Base-by-base conservation (phyloP, 2,888 invertebrate genomes). In the Campoplex capitator region DNA sequence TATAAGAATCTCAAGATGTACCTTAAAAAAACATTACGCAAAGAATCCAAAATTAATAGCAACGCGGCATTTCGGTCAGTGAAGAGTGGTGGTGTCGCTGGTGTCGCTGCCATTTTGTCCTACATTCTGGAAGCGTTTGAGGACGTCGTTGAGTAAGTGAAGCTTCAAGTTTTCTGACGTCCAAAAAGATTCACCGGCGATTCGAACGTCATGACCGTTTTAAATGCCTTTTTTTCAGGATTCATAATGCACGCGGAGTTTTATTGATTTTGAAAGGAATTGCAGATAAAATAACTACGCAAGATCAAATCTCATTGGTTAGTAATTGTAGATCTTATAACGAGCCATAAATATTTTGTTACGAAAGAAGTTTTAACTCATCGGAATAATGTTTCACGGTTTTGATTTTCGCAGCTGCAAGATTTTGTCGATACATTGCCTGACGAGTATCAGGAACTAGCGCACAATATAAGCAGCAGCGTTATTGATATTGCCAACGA, bases 1-100 rank as follows among this genome's bases (percentile, higher is more conserved):
- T 6, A 38, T 4, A 95, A 6, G 93, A 92, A 95, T 16, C 91
- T 95, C 3, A 89, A 87, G 0, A 42, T 68, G 58, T 91, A 89
- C 73, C 67, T 91, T 32, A 71, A 42, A 7, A 82, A 56, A 38
- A 81, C 85, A 8, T 6, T 84, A 13, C 58, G 74, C 1, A 35
- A 13, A 18, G 42, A 75, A 32, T 65, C 76, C 11, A 23, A 23
- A 18, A 7, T 35, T 8, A 28, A 91, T 95, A 38, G 88, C 86
- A 45, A 91, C 91, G 92, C 93, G 88, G 86, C 86, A 77, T 62
- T 88, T 28, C 54, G 76, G 51, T 68, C 84, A 13, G 88, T 90
- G 28, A 81, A 82, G 65, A 18, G 58, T 23, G 85, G 88, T 23
- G 88, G 88, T 56, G 70, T 88, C 11, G 67, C 83, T 38, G 90